Base-by-base conservation (phyloP, 2,888 invertebrate species). In the Sialis fuliginosa region DNA sequence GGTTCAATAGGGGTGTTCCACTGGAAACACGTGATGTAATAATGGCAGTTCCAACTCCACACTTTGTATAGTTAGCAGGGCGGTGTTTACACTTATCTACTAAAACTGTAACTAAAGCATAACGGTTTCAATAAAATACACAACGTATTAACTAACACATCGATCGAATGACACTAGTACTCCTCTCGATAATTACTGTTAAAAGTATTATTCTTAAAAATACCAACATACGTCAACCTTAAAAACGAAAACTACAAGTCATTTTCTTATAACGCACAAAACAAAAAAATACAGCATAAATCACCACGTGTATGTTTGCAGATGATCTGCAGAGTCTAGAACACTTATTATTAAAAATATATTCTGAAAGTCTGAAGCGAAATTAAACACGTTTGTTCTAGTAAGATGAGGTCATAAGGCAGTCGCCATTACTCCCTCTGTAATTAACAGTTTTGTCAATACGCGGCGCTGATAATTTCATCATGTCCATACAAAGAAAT, bases 31-130 rank as follows among this genome's bases (percentile, higher is more conserved):
- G 47, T 47, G 47, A 47, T 39, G 47, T 47, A 47, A 47, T 30
- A 42, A 34, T 32, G 42, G 42, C 42, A 40, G 30, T 47, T 47
- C 47, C 47, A 47, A 47, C 47, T 37, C 42, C 42, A 42, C 47
- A 42, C 37, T 13, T 33, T 42, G 10, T 47, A 41, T 41, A 41
- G 42, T 40, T 42, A 42, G 31, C 10, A 47, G 47, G 47, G 47
- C 47, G 47, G 47, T 47, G 47, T 37, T 47, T 45, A 39, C 8
- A 12, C 37, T 22, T 22, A 22, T 22, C 22, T 22, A 22, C 22
- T 22, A 22, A 22, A 22, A 22, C 22, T 22, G 22, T 22, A 22
- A 22, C 22, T 22, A 22, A 22, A 22, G 22, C 22, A 22, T 22
- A 22, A 22, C 22, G 2, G 22, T 22, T 22, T 22, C 22, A 22